Conservation (phyloP, 1,140 invertebrate species). For the Leucophenga varia region DNA sequence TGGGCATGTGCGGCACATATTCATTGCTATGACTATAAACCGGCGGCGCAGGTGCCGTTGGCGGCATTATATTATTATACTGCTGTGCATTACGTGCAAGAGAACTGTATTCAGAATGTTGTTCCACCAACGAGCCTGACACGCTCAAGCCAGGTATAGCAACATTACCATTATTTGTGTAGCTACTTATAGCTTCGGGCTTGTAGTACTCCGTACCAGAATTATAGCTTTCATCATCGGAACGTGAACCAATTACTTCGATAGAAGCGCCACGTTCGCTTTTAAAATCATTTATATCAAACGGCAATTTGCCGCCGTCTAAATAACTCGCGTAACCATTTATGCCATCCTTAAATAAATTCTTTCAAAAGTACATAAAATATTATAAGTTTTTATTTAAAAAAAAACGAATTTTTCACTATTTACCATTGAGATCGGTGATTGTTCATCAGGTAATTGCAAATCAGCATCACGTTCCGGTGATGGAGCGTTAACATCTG, state of each 20-base stretch:
- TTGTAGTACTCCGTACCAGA: constrained; percentile 40
- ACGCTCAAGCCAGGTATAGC: constrained; percentile 35
- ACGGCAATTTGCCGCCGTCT: constrained; percentile 47
- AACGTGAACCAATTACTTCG: constrained; percentile 59
- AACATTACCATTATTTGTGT: constrained; percentile 22
- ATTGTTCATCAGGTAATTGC: constrained; percentile 64
- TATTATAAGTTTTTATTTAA: not conserved
- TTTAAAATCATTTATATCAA: constrained; percentile 56
- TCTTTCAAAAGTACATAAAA: constrained; percentile 20
- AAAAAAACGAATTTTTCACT: not conserved
- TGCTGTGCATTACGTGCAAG: constrained; percentile 19
- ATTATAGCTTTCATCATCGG: constrained; percentile 46
- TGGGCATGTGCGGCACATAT: constrained; percentile 26
- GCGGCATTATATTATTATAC: constrained; percentile 10
- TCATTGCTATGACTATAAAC: constrained; percentile 20
- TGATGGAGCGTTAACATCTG: constrained; percentile 79
- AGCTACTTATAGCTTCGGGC: constrained; percentile 29
- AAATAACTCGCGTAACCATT: constrained; percentile 52
- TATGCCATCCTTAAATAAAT: constrained; percentile 33
- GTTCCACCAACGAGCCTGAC: no score
- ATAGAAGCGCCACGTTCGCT: constrained; percentile 48
- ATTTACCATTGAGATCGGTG: constrained; percentile 32
- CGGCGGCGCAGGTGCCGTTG: constrained; percentile 12
- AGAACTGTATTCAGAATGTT: constrained; percentile 15
- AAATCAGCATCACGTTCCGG: constrained; percentile 79